Evolutionary conservation across 2,113 vertebrate species (phyloP).

Genomic region (Centropus unirufus): DNA sequence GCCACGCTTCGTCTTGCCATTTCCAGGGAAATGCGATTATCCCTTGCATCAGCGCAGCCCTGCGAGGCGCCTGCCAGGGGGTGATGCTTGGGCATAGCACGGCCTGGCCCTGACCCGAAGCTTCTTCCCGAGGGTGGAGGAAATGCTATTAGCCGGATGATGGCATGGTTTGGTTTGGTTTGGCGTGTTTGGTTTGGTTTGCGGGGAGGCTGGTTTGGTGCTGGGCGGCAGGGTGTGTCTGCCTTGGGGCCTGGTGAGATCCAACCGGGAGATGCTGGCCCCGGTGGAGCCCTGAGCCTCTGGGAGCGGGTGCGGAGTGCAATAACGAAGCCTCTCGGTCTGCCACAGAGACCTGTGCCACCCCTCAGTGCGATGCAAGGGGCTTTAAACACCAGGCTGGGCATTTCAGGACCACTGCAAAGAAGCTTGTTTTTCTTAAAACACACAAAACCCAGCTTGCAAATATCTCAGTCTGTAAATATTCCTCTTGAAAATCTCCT

Average conservation of each 20-base stretch:
- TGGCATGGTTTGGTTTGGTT: neutral
- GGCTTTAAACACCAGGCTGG: neutral
- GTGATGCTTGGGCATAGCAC: accelerated
- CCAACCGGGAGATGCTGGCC: accelerated
- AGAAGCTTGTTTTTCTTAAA: neutral
- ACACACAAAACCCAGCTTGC: neutral
- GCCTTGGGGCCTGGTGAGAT: neutral
- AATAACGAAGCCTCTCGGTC: neutral
- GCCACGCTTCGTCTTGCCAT: neutral
- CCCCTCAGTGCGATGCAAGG: accelerated
- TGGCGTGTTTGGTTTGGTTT: neutral
- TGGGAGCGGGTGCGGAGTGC: accelerated
- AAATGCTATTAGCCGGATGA: neutral
- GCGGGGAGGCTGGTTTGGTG: neutral
- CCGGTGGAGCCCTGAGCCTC: neutral
- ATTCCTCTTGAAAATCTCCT: accelerated
- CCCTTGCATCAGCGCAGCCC: neutral
- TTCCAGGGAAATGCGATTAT: neutral
- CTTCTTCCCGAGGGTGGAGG: accelerated
- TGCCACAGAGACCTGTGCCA: neutral
- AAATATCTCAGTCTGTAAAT: neutral
- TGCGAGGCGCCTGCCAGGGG: neutral
- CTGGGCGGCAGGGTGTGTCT: accelerated
- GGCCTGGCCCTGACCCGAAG: neutral
- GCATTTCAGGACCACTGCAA: neutral